phyloP scores from a whole-genome alignment of 2,888 invertebrate species.

The Sceliomorpha sp. region DNA sequence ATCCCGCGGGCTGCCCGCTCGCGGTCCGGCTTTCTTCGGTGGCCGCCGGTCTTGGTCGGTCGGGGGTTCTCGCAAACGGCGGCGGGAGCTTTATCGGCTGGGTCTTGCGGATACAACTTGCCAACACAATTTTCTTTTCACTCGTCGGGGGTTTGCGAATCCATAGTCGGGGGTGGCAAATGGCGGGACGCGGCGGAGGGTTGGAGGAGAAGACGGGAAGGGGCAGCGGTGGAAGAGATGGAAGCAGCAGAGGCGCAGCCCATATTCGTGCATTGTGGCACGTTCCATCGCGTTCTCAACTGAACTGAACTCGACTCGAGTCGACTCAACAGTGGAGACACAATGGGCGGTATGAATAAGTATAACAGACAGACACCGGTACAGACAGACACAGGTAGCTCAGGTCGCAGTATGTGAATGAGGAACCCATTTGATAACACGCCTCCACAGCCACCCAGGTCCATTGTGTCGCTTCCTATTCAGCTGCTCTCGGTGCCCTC shows the following conservation, averaged over 20 bases:
- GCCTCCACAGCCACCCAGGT: conserved; percentile 79
- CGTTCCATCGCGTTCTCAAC: conserved; percentile 80
- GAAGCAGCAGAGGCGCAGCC: conserved; percentile 64
- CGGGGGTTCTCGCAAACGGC: too few relatives aligned
- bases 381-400: conserved; percentile 79
- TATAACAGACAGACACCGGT: conserved; percentile 80
- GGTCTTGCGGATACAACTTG: conserved; percentile 71
- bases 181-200: conserved; percentile 50
- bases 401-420: conserved; percentile 80
- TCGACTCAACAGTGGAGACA: conserved; percentile 73
- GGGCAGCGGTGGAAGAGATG: conserved; percentile 44
- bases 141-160: conserved; percentile 60
- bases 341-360: conserved; percentile 80
- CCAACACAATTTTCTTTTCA: conserved; percentile 74
- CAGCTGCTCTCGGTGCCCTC: conserved; percentile 77
- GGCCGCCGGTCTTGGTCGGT: too few relatives aligned
- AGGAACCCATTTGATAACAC: conserved; percentile 81
- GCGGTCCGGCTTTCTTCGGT: too few relatives aligned
- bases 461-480: conserved; percentile 80
- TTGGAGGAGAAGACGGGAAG: conserved; percentile 31
- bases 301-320: conserved; percentile 71
- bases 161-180: conserved; percentile 64
- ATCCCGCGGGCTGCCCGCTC: too few relatives aligned
- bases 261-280: conserved; percentile 80
- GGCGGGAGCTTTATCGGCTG: conserved; percentile 58